Base-by-base conservation (phyloP, 1,140 invertebrate species). In the Chrysoperla carnea region DNA sequence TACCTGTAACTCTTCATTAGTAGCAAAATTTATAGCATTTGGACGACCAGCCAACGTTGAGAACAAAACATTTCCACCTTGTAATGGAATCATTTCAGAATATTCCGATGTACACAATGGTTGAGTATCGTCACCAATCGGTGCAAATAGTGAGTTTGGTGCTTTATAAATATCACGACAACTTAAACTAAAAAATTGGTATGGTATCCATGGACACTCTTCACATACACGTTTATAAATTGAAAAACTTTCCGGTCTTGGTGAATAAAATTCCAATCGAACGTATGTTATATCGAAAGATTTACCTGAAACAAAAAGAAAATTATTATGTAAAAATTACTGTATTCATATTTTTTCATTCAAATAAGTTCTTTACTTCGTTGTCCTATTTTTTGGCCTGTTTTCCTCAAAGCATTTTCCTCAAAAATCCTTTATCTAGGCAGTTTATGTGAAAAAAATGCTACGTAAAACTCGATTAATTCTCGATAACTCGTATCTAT, bases 281-380 rank as follows among this genome's bases (percentile, higher is more conserved):
- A 99, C 80, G 55, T 97, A 98, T 0, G 92, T 98, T 45, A 99
- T 95, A 54, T 98, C 93, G 56, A 87, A 99, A 0, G 89, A 75
- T 63, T 98, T 99, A n/a, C 79, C 91, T 95, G 68, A 17, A 72
- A 73, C 55, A 52, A 49, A 48, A 50, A 48, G 50, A 46, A 52
- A 46, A 46, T n/a, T n/a, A 44, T 42, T 40, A 29, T 23, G 29
- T 36, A 46, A 6, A 23, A 23, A 23, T 23, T 23, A 3, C 17
- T 28, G 8, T 6, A 14, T 36, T 27, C 12, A 29, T 42, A 15
- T 9, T 47, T 52, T 45, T n/a, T n/a, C n/a, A 29, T 12, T 40
- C 35, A 37, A 37, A 35, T 29, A 42, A n/a, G 6, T 39, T 33
- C 33, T 27, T 23, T 23, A n/a, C n/a, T n/a, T n/a, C n/a, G 17